Base-by-base conservation (phyloP, 2,797 vertebrate species). In the Ceyx erithaca region DNA sequence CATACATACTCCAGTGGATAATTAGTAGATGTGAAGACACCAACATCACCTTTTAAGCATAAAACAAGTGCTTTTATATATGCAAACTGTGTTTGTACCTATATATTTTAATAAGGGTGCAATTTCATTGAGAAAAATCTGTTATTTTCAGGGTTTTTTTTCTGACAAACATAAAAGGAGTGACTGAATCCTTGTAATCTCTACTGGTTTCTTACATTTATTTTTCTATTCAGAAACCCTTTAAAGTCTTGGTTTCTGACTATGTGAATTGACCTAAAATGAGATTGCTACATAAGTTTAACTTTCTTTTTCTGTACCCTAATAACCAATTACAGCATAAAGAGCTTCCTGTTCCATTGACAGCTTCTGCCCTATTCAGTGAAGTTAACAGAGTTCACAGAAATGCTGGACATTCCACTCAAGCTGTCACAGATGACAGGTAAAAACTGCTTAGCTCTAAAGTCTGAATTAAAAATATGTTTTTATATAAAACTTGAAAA, bases 1-100 rank as follows among this genome's bases (percentile, higher is more conserved):
- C 70, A 75, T 49, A 63, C 1, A 0, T 17, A 4, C 7, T 3
- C 6, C 0, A 0, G 0, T 54, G 43, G 70, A 15, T 58, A 48
- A 81, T 62, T 81, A 25, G 26, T 8, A 51, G 9, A 52, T 10
- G 10, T 33, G 37, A 45, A 76, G n/a, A 23, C 30, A 81, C 22
- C 10, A 35, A 51, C 25, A 28, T 43, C 12, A 16, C n/a, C n/a
- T 69, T 9, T 1, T 8, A 23, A 86, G 72, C 14, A 14, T 51
- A 85, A 89, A 94, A 11, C 8, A 23, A 57, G 7, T 20, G 9
- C 7, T 75, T 85, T 90, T 45, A 75, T 61, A 62, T 37, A 40
- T 10, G 12, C 25, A 57, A 79, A 59, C 15, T 66, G 14, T 10
- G 33, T 71, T 87, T 75, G 8, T 51, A 43, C 10, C 4, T 61